Base-by-base conservation (phyloP, 1,140 invertebrate species). In the Lucilia cuprina region DNA sequence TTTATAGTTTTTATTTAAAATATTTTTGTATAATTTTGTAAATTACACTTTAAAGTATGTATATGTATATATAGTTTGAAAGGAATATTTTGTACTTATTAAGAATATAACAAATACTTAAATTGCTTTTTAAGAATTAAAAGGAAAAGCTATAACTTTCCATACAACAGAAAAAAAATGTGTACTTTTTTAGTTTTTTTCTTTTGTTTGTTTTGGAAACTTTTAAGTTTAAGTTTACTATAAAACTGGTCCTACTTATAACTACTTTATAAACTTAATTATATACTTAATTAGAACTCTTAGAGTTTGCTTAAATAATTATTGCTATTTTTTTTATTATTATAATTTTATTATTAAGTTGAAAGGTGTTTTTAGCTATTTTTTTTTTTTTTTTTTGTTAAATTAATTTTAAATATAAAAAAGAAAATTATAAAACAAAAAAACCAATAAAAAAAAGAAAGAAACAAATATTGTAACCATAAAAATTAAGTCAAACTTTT, bases 401-500 rank as follows among this genome's bases (percentile, higher is more conserved):
- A 55, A 13, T 55, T 17, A 55, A 55, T 55, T 17, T 17, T 55
- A 55, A n/a, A 55, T 55, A 14, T 55, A 10, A 70, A 70, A 70
- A 17, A 60, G 14, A 60, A 60, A 70, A 19, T 70, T 30, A 30
- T 30, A 70, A 70, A 70, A 70, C 19, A 70, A 65, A 65, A 65
- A n/a, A 65, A 13, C 19, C 7, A 65, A 65, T n/a, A 7, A 3
- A n/a, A 30, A 30, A 30, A 30, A n/a, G n/a, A n/a, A n/a, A n/a
- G n/a, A 70, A 0, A 70, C 9, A 70, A 70, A 70, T 3, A 41
- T 41, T n/a, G 14, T 21, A 70, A 2, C 17, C 65, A 70, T 70
- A 70, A 19, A 70, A 21, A 70, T 70, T 70, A 70, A 70, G 65
- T 70, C 65, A 21, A 70, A 70, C 65, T 70, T 70, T 70, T 70